These are phyloP conservation scores for Danaus melanippus DNA, from an alignment of 1,140 invertebrate species.

Conservation along the genomic window DNA sequence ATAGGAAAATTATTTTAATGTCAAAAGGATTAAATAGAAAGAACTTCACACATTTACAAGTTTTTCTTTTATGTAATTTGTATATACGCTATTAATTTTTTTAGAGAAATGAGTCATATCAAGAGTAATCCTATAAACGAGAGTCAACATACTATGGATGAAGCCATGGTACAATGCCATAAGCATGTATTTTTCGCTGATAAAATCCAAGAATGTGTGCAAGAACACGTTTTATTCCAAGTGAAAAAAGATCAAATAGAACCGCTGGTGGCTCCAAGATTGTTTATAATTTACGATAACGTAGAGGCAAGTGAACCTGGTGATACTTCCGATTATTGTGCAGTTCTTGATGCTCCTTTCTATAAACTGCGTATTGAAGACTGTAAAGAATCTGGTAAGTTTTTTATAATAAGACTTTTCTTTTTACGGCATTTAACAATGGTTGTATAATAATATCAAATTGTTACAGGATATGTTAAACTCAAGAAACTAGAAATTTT, in stretches of 20 bases:
- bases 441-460: conserved; percentile 1
- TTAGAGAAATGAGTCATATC: conserved; percentile 57
- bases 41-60: too few relatives aligned
- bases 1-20: too few relatives aligned
- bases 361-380: conserved; percentile 79
- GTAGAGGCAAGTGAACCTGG: conserved; percentile 79
- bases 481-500: conserved; percentile 69
- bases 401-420: conserved; percentile 2
- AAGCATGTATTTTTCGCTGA: conserved; percentile 76
- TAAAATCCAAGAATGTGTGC: conserved; percentile 75
- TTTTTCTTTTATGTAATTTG: background rate
- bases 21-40: too few relatives aligned
- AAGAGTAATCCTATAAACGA: conserved; percentile 63
- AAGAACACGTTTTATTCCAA: conserved; percentile 67
- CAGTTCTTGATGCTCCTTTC: conserved; percentile 74
- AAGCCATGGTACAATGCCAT: conserved; percentile 72
- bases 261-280: conserved; percentile 75
- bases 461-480: conserved; percentile 71
- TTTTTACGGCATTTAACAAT: background rate
- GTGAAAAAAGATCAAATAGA: conserved; percentile 53
- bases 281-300: conserved; percentile 82
- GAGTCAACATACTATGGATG: conserved; percentile 55
- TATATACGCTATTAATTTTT: conserved; percentile 19
- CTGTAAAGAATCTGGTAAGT: conserved; percentile 72
- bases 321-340: conserved; percentile 75